phyloP scores from a whole-genome alignment of 2,888 invertebrate genomes.

The Trachelus iudaicus region DNA sequence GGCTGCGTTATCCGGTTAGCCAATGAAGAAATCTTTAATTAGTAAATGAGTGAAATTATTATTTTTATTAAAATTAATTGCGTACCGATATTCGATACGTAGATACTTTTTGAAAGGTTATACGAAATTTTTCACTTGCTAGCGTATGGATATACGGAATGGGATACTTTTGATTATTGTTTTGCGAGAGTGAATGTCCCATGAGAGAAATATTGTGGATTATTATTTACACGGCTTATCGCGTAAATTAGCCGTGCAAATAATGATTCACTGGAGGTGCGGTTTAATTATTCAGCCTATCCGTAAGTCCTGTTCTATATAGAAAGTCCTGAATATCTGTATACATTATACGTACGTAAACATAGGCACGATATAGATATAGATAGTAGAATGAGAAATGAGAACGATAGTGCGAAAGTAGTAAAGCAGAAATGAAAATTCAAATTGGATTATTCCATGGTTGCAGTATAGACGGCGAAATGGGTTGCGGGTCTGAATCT shows the following conservation, averaged over 20 bases:
- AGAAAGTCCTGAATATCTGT: neutral
- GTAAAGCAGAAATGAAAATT: neutral
- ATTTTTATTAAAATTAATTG: neutral
- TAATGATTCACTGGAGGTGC: constrained; percentile 20
- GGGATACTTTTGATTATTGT: constrained; percentile 28
- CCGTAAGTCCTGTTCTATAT: neutral
- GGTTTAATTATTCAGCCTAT: constrained; percentile 10
- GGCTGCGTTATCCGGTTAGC: neutral
- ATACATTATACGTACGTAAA: neutral
- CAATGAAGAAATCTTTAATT: neutral
- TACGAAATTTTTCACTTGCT: neutral
- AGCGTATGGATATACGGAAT: constrained; percentile 2
- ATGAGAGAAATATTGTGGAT: constrained; percentile 29
- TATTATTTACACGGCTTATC: constrained; percentile 33
- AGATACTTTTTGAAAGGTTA: neutral
- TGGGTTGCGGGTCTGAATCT: neutral
- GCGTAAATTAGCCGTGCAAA: constrained; percentile 24
- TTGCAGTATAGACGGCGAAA: neutral
- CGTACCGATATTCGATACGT: neutral
- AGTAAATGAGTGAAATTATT: neutral
- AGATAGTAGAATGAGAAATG: neutral
- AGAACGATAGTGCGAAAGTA: neutral
- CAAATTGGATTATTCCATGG: neutral
- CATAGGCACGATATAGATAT: neutral
- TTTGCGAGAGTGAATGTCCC: constrained; percentile 21